phyloP scores from a whole-genome alignment of 2,888 invertebrate species.

The Polylopha cassiicola region DNA sequence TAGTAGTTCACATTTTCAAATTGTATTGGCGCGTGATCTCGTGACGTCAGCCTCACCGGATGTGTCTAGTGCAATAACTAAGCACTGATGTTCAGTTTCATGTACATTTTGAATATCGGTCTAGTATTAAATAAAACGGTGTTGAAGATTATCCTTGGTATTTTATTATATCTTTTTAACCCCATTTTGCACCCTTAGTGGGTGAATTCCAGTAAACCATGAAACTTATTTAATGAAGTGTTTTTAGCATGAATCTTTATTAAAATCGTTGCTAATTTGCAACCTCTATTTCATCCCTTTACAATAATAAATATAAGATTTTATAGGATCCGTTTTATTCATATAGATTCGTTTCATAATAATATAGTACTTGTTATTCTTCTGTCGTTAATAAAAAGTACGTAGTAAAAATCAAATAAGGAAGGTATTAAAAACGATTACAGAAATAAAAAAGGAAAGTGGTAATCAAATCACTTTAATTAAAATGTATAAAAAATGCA shows the following conservation, averaged over 20 bases:
- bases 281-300: too few species aligned
- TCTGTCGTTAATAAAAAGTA: too few species aligned
- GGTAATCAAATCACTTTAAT: too few species aligned
- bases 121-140: constrained; percentile 67
- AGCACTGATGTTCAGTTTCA: constrained; percentile 44
- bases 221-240: not conserved
- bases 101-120: constrained; percentile 50
- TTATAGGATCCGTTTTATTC: too few species aligned
- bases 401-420: too few species aligned
- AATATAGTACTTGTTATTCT: too few species aligned
- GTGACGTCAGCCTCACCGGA: constrained; percentile 41
- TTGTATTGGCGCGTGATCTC: constrained; percentile 68
- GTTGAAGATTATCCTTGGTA: constrained; percentile 50
- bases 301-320: too few species aligned
- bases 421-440: too few species aligned
- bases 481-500: constrained; percentile 5
- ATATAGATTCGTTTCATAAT: too few species aligned
- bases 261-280: too few species aligned
- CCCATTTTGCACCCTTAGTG: too few species aligned
- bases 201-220: too few species aligned
- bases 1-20: constrained; percentile 44
- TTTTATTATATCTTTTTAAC: constrained; percentile 22
- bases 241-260: not conserved
- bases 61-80: constrained; percentile 60
- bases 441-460: not conserved